Evolutionary conservation across 2,113 vertebrate species (phyloP).

Genomic region (Prunella himalayana): DNA sequence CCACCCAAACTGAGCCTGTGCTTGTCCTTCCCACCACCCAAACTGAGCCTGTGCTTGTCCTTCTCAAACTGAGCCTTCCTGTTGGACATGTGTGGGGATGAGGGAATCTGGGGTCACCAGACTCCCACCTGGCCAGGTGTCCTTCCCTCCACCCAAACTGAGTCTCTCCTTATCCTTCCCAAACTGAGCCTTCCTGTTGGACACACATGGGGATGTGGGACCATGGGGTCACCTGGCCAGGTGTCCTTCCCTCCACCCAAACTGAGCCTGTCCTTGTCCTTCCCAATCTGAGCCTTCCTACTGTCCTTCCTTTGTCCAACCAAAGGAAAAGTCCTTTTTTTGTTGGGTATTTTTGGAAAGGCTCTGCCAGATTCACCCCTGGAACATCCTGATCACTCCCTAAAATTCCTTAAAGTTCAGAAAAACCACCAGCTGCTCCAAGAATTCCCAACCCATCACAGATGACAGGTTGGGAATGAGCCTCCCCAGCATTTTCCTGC

Average conservation of each 20-base stretch:
- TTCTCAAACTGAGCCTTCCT: no score
- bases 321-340: not conserved
- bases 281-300: not conserved
- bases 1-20: no score
- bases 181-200: no score
- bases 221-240: not conserved
- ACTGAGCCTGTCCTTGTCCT: not conserved
- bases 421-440: not conserved
- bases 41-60: no score
- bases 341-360: not conserved
- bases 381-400: not conserved
- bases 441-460: not conserved
- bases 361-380: not conserved
- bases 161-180: not conserved
- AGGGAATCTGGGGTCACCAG: no score
- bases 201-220: no score
- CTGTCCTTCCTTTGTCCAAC: not conserved
- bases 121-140: not conserved
- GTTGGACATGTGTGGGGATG: no score
- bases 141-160: not conserved
- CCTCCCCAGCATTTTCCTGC: not conserved
- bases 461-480: not conserved
- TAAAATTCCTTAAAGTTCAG: not conserved
- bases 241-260: not conserved
- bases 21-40: no score